phyloP scores from a whole-genome alignment of 2,113 vertebrate genomes.

The Microcebus jonahi region DNA sequence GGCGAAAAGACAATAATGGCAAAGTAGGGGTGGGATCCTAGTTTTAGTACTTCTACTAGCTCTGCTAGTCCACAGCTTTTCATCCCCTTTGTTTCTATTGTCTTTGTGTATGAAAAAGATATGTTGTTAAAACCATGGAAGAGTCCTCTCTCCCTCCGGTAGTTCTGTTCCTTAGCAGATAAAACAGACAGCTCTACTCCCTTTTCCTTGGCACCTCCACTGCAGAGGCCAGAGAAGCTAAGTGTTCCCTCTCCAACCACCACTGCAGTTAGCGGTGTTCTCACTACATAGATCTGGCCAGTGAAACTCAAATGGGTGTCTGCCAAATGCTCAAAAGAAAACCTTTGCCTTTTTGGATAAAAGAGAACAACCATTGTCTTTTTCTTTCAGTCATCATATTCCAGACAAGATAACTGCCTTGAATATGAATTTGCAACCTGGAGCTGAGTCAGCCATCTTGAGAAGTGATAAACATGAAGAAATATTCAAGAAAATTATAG shows the following conservation, averaged over 20 bases:
- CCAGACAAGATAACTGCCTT: not conserved
- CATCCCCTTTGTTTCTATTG: not conserved
- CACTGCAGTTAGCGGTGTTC: not conserved
- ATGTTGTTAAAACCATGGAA: not conserved
- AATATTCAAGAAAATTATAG: not conserved
- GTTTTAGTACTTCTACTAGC: not conserved
- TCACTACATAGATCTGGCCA: not conserved
- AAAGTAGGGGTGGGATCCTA: not conserved
- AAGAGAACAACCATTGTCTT: not conserved
- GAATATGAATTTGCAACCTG: not conserved
- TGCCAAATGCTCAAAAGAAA: not conserved
- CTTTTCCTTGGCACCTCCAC: not conserved
- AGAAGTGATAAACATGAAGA: not conserved
- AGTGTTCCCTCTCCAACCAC: not conserved
- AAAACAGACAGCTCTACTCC: not conserved
- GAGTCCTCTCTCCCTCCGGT: not conserved
- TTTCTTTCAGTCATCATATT: not conserved
- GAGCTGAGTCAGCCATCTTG: not conserved
- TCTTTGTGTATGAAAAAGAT: not conserved
- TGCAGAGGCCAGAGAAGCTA: not conserved
- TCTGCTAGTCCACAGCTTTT: not conserved
- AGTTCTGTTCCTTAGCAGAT: not conserved
- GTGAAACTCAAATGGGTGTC: not conserved
- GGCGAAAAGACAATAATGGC: not conserved
- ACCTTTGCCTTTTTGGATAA: not conserved